These are phyloP conservation scores for Cuniculus paca DNA, from an alignment of 2,797 vertebrate species.

Conservation along the genomic window DNA sequence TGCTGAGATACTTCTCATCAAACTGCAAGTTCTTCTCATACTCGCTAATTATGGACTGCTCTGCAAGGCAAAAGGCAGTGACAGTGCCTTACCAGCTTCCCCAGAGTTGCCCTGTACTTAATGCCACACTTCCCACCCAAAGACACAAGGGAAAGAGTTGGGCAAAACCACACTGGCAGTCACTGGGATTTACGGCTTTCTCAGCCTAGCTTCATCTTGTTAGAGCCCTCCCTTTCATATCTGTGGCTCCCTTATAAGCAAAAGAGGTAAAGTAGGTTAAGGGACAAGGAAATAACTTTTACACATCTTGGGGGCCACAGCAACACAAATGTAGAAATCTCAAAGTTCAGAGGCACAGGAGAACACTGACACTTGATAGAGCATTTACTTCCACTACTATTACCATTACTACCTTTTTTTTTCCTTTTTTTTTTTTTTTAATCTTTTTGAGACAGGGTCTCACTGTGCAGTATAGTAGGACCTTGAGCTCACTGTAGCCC, in stretches of 20 bases:
- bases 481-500: no score
- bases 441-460: no score
- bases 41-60: constrained; percentile 92
- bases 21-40: constrained; percentile 92
- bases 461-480: no score
- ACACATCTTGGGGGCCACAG: background rate
- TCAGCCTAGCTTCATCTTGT: background rate
- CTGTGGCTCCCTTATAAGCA: background rate
- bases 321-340: background rate
- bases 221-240: background rate
- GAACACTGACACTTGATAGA: background rate
- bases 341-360: background rate
- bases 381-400: background rate
- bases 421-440: no score
- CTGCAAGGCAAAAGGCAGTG: constrained; percentile 85
- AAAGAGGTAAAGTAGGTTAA: background rate
- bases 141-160: background rate
- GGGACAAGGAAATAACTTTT: background rate
- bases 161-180: background rate
- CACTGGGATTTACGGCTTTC: background rate
- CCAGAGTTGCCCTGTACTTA: background rate
- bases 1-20: constrained; percentile 93
- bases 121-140: background rate
- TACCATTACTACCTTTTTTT: background rate
- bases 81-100: background rate